Conservation (phyloP, 1,140 invertebrate species). For the Polypedilum pembai region DNA sequence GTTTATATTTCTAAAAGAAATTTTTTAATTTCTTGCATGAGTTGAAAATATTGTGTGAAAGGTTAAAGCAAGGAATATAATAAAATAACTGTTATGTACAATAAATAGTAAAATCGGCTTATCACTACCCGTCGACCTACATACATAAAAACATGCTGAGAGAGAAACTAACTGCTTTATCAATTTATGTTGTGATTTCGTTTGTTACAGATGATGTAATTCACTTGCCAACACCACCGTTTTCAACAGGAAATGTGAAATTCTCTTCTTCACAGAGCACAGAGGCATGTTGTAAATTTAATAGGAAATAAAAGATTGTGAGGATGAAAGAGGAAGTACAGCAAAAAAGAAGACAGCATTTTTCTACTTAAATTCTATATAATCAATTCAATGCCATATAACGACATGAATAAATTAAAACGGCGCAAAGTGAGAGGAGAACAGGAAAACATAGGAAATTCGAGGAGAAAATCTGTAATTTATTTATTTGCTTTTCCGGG, state of each 20-base stretch:
- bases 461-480: not conserved
- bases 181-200: constrained; percentile 10
- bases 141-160: too few relatives aligned
- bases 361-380: constrained; percentile 8
- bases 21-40: too few relatives aligned
- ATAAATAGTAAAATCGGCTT: not conserved
- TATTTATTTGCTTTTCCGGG: constrained; percentile 1
- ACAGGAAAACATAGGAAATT: too few relatives aligned
- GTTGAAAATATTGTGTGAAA: not conserved
- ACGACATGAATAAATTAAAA: constrained; percentile 8
- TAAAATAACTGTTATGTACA: constrained; percentile 12
- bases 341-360: not conserved
- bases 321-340: not conserved
- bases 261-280: not conserved
- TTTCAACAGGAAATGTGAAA: not conserved
- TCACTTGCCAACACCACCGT: not conserved
- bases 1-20: not conserved
- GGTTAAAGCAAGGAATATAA: not conserved
- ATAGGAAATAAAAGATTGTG: not conserved
- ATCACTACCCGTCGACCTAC: not conserved
- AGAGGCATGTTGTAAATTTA: not conserved
- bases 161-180: not conserved
- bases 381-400: constrained; percentile 13
- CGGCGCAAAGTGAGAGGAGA: not conserved
- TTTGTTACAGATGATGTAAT: too few relatives aligned